Percentiles rank a stretch among this genome's conserved stretches.
Conservation (phyloP, 2,888 invertebrate species). For the Nematopogon swammerdamellus region DNA sequence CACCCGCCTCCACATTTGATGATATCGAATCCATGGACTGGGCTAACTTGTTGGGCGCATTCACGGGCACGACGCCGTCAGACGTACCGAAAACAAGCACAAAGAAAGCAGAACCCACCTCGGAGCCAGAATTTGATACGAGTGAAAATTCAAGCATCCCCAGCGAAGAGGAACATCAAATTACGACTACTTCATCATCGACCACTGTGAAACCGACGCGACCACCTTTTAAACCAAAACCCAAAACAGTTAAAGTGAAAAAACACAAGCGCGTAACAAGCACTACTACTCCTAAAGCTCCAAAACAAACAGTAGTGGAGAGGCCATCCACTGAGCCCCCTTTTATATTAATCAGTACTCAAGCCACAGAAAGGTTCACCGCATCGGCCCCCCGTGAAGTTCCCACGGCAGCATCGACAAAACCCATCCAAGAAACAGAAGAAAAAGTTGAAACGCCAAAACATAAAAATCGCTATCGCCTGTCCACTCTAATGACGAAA, state of each 20-base stretch:
- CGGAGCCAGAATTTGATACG: conserved; percentile 17
- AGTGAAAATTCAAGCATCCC: conserved; percentile 5
- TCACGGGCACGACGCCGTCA: conserved; percentile 43
- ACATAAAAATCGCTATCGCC: conserved; percentile 36
- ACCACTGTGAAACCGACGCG: conserved; percentile 35
- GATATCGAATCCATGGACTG: conserved; percentile 27
- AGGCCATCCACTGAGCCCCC: conserved; percentile 22
- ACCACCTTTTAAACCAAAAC: conserved; percentile 26
- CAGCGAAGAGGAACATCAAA: conserved; percentile 9
- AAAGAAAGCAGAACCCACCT: conserved; percentile 17
- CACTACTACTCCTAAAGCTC: conserved; percentile 18
- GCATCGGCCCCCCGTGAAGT: conserved; percentile 5
- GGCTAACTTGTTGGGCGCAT: conserved; percentile 35
- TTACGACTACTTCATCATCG: conserved; percentile 12
- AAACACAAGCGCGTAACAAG: conserved; percentile 36
- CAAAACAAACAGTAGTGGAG: conserved; percentile 17
- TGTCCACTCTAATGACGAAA: conserved; percentile 38
- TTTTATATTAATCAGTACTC: conserved; percentile 12
- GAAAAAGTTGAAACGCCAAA: conserved; percentile 13
- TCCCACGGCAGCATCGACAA: conserved; percentile 13
- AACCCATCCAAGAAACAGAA: conserved; percentile 13
- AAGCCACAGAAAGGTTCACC: conserved; percentile 17
- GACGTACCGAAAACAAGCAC: conserved; percentile 21
- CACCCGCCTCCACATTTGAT: conserved; percentile 16
- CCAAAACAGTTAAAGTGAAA: conserved; percentile 24